Evolutionary conservation across 2,797 vertebrate genomes (phyloP).

Genomic region (Arvicola amphibius): DNA sequence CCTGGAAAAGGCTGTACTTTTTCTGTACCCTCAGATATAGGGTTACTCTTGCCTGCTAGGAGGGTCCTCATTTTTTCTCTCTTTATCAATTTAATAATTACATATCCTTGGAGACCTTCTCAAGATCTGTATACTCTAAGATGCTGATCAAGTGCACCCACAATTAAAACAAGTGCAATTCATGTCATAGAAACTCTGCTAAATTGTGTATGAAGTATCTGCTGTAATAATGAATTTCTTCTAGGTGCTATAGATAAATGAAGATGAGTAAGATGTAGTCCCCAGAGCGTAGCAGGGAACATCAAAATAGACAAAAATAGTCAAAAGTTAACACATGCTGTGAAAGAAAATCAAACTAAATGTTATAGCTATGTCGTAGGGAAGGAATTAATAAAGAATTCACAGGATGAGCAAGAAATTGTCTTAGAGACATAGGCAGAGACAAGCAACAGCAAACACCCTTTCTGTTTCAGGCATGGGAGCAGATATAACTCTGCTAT

Average conservation of each 20-base stretch:
- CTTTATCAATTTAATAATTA: constrained; percentile 8
- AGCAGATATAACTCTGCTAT: not conserved
- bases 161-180: constrained; percentile 36
- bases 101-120: not conserved
- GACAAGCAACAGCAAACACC: not conserved
- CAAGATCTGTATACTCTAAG: not conserved
- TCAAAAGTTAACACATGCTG: not conserved
- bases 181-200: not conserved
- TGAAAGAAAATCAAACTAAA: not conserved
- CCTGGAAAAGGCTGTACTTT: not conserved
- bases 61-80: not conserved
- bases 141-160: not conserved
- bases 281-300: not conserved
- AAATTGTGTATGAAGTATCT: constrained; percentile 32
- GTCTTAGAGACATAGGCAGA: not conserved
- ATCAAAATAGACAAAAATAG: not conserved
- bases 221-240: constrained; percentile 29
- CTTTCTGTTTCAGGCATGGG: not conserved
- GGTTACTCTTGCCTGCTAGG: not conserved
- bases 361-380: not conserved
- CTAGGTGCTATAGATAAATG: not conserved
- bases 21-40: not conserved
- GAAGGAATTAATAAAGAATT: constrained; percentile 19
- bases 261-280: not conserved
- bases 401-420: not conserved